Evolutionary conservation across 1,140 invertebrate genomes (phyloP).

Genomic region (Oedothorax gibbosus): DNA sequence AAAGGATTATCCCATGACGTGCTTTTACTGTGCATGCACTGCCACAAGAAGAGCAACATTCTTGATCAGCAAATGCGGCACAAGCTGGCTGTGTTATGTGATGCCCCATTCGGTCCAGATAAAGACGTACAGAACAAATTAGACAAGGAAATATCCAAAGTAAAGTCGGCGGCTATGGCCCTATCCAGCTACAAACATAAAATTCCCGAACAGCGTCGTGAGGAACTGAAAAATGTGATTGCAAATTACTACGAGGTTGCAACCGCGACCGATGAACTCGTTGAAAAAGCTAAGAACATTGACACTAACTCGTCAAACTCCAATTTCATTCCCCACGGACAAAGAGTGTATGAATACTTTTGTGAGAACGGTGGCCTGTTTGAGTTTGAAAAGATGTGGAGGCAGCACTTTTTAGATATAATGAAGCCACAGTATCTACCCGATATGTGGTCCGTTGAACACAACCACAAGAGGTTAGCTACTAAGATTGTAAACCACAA

Average conservation of each 20-base stretch:
- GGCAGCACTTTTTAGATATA: conserved; percentile 79
- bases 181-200: conserved; percentile 70
- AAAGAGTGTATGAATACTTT: conserved; percentile 78
- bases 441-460: conserved; percentile 80
- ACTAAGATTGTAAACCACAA: conserved; percentile 48
- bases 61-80: conserved; percentile 76
- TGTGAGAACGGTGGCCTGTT: conserved; percentile 73
- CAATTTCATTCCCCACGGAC: conserved; percentile 75
- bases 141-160: conserved; percentile 70
- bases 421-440: conserved; percentile 82
- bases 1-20: conserved; percentile 87
- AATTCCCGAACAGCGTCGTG: conserved; percentile 73
- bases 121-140: conserved; percentile 67
- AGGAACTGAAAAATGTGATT: conserved; percentile 68
- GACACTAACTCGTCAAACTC: conserved; percentile 70
- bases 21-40: conserved; percentile 78
- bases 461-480: conserved; percentile 69
- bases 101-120: conserved; percentile 74
- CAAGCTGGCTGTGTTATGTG: conserved; percentile 74
- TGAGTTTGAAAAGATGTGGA: conserved; percentile 79
- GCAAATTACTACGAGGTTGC: conserved; percentile 66
- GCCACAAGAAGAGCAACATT: conserved; percentile 80
- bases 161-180: conserved; percentile 78
- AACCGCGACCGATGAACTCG: conserved; percentile 65
- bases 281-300: conserved; percentile 66